phyloP scores from a whole-genome alignment of 2,888 invertebrate genomes.

The Zhuqinia jingwanae region DNA sequence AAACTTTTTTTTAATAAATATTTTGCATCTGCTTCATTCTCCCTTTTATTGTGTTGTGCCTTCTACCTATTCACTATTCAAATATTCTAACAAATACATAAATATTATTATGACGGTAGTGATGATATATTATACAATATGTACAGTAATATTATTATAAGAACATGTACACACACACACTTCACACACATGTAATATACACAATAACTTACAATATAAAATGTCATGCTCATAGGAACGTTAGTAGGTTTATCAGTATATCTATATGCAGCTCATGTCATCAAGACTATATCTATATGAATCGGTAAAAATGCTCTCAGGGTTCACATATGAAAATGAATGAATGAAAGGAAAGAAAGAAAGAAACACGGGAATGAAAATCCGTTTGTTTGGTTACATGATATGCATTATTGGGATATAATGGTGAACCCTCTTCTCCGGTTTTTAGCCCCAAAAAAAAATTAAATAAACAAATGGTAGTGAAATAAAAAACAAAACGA shows the following conservation, averaged over 20 bases:
- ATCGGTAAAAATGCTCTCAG: conserved; percentile 25
- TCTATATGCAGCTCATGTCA: conserved; percentile 13
- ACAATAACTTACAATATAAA: no score
- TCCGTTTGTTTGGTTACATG: conserved; percentile 66
- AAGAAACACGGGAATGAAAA: conserved; percentile 38
- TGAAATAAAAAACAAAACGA: conserved; percentile 13
- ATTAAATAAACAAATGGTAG: no score
- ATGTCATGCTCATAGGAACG: no score
- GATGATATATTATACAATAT: neutral
- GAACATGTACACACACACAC: neutral
- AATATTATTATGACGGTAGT: conserved; percentile 41
- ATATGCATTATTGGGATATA: conserved; percentile 59
- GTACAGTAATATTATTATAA: neutral
- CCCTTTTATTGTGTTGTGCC: neutral
- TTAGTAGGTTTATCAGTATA: no score
- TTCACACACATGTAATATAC: no score
- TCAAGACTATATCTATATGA: conserved; percentile 11
- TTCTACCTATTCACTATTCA: conserved; percentile 4
- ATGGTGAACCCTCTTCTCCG: conserved; percentile 37
- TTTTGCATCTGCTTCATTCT: conserved; percentile 39
- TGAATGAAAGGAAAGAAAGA: conserved; percentile 33
- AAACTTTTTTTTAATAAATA: no score
- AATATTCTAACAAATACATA: no score
- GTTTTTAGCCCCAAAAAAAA: neutral
- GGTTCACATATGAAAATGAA: conserved; percentile 8